Conservation (phyloP, 1,140 invertebrate species). For the Drosophila trapezifrons region DNA sequence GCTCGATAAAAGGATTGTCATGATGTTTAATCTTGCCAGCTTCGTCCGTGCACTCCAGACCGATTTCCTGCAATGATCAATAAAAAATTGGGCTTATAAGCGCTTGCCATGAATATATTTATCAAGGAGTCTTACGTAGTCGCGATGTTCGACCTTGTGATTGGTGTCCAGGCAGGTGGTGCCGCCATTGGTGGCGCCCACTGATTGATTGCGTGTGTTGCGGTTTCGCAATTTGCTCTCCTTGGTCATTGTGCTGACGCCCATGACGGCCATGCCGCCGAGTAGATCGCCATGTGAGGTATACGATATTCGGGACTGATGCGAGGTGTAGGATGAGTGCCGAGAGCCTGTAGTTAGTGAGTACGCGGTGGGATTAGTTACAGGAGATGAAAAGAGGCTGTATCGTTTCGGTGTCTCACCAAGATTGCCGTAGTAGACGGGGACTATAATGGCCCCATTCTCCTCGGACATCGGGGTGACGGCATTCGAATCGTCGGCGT, state of each 20-base stretch:
- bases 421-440: constrained; percentile 93
- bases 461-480: constrained; percentile 99
- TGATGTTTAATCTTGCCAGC: constrained; percentile 92
- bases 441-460: constrained; percentile 96
- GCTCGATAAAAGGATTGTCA: constrained; percentile 96
- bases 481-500: constrained; percentile 98
- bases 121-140: constrained; percentile 87
- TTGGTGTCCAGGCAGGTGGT: constrained; percentile 87
- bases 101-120: background rate
- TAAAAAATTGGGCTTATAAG: background rate
- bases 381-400: background rate
- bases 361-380: background rate
- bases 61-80: constrained; percentile 66
- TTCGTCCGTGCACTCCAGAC: constrained; percentile 90
- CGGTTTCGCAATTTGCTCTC: constrained; percentile 91
- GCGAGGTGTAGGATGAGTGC: constrained; percentile 97
- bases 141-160: constrained; percentile 87
- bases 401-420: constrained; percentile 83
- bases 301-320: constrained; percentile 95
- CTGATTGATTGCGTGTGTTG: constrained; percentile 89
- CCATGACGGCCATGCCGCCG: constrained; percentile 88
- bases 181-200: constrained; percentile 85
- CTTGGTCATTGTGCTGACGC: constrained; percentile 89
- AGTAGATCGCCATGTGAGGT: constrained; percentile 96
- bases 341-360: constrained; percentile 87